Base-by-base conservation (phyloP, 2,888 invertebrate genomes). In the Taphrorychus bicolor region DNA sequence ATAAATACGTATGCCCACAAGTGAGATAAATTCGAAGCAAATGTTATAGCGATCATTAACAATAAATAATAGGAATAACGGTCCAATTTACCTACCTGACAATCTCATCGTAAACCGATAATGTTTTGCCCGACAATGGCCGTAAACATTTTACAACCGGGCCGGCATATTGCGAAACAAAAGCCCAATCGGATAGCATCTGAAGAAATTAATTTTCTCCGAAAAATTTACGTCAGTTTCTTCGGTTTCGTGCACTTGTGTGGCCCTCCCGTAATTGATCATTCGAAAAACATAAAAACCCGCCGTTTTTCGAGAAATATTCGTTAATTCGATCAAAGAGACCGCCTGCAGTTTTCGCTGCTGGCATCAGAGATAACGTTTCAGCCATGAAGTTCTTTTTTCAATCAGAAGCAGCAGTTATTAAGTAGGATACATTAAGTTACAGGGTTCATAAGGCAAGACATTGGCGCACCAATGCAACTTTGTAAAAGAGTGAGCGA, bases 221-320 rank as follows among this genome's bases (percentile, higher is more conserved):
- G 32, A 32, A 32, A 32, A 32, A 9, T 32, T 32, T 32, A 32
- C 32, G 32, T 32, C 11, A 9, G 32, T 32, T 32, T 32, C 32
- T 32, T 22, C 9, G 17, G 45, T 45, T 45, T 58, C 11, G 22
- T 48, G 18, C 14, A 45, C 58, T 42, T 58, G 45, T 58, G 58
- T 58, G 58, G 58, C 58, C 58, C 7, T 0, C n/a, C n/a, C 18
- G 9, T 58, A 58, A 58, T 23, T 58, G 22, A 22, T 48, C 1
- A 5, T 18, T 23, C 45, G 16, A 19, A 45, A 45, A 7, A 7
- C 32, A 32, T 32, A 32, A 32, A 32, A 32, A 32, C 9, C 32
- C 7, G 32, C n/a, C n/a, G n/a, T n/a, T n/a, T 32, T 32, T 32
- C 32, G 9, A 32, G 32, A 32, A 32, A 11, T 32, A 32, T 32